Evolutionary conservation across 2,888 invertebrate species (phyloP), one percentile per base, ranked within the genome.

Genomic region (Loripinus fragilis): DNA sequence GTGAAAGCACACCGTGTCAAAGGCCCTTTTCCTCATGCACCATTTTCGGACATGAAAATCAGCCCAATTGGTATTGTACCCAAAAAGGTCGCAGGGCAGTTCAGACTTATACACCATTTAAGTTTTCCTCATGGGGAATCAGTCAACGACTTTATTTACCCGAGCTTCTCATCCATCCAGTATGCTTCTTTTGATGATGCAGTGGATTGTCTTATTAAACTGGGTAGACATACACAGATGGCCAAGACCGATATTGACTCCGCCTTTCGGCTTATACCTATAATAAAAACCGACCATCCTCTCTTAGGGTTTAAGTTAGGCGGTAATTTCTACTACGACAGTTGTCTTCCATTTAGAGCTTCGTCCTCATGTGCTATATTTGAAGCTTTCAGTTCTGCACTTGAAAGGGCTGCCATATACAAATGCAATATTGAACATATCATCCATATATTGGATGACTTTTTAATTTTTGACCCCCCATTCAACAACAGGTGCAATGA

Each of bases 71-170:
- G 74, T 20, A n/a, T 78, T 23, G 76, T 81, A 0, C 78, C 76
- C 17, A 81, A 77, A 52, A 83, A 78, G 30, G 45, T 35, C 0
- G 67, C 68, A 2, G 66, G 74, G 10, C 35, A 76, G 38, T 78
- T 55, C 52, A n/a, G 80, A 10, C 52, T 83, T 5, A 80, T 80
- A 17, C 83, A 83, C 25, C 80, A 83, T 70, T 69, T 80, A 17
- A 80, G 78, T 28, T 67, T 52, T 45, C 83, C 76, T 15, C 8
- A 52, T n/a, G 78, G 78, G 2, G 17, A 2, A 8, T 83, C 78
- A 50, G 67, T 83, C 17, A 80, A 80, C 70, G 80, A 80, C 55
- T 72, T 68, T 42, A 80, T 83, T 28, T 45, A 67, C 12, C 66
- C 75, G 8, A 17, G 20, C 0, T 25, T 71, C 2, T 20, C 68